phyloP scores from a whole-genome alignment of 2,797 vertebrate genomes.

The Tamandua tetradactyla region DNA sequence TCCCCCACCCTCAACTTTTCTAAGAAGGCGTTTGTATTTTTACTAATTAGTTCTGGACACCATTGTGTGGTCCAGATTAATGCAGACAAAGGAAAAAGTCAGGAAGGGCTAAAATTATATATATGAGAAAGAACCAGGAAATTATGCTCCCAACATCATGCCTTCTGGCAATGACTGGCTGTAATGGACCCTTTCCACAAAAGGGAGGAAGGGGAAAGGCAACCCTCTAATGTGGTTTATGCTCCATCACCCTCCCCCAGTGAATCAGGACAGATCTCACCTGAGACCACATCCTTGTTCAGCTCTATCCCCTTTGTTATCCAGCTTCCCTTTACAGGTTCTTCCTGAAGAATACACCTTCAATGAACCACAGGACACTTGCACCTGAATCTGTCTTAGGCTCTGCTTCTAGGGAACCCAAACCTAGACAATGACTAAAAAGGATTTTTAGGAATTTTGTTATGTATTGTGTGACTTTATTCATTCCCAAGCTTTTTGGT shows the following conservation, averaged over 20 bases:
- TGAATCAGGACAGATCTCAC: neutral
- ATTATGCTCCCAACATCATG: neutral
- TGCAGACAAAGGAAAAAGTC: neutral
- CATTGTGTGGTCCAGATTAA: neutral
- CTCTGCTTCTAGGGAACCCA: neutral
- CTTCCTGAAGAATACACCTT: neutral
- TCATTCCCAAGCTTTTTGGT: neutral
- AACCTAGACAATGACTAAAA: neutral
- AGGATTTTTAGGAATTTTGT: neutral
- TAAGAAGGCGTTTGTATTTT: neutral
- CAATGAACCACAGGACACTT: neutral
- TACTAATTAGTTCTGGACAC: neutral
- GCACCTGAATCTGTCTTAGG: neutral
- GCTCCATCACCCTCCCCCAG: neutral
- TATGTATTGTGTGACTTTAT: neutral
- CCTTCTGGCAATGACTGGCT: neutral
- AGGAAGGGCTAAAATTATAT: neutral
- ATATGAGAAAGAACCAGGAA: neutral
- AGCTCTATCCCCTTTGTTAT: neutral
- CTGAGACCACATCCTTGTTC: neutral
- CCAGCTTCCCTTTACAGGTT: neutral
- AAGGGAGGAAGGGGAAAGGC: accelerated
- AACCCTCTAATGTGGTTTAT: neutral
- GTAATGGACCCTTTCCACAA: neutral
- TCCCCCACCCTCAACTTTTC: neutral